These are phyloP conservation scores for Myiotriccus ornatus DNA, from an alignment of 2,797 vertebrate genomes.

Conservation along the genomic window DNA sequence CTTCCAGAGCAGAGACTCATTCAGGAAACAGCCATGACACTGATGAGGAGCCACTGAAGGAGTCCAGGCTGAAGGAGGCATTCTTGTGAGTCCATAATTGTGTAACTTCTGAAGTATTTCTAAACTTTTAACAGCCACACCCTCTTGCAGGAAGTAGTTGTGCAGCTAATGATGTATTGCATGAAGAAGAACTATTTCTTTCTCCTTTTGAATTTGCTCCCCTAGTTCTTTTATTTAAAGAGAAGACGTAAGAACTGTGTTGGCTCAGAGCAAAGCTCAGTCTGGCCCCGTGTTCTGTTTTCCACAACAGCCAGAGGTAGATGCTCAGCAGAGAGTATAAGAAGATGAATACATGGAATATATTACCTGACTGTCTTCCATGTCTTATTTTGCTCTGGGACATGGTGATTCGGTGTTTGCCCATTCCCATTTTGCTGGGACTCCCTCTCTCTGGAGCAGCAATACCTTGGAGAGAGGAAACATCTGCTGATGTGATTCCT, in stretches of 20 bases:
- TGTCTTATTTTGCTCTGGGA: not conserved
- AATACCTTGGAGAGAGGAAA: not conserved
- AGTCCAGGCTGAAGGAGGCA: constrained; percentile 85
- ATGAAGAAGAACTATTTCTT: not conserved
- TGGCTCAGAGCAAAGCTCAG: not conserved
- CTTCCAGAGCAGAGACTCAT: constrained; percentile 80
- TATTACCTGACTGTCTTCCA: not conserved
- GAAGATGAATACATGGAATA: not conserved
- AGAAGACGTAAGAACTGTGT: not conserved
- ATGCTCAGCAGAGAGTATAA: not conserved
- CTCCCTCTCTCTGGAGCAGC: not conserved
- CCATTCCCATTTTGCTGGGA: not conserved
- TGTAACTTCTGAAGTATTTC: not conserved
- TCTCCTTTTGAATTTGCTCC: not conserved
- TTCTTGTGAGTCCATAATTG: constrained; percentile 83
- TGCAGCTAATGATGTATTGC: not conserved
- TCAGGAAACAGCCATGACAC: constrained; percentile 76
- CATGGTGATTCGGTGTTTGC: not conserved
- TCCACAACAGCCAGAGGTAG: not conserved
- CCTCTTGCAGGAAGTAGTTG: not conserved
- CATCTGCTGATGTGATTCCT: not conserved
- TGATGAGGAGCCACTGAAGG: constrained; percentile 82
- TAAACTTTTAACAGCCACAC: not conserved
- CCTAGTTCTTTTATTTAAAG: not conserved
- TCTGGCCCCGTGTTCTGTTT: not conserved